Evolutionary conservation across 2,113 vertebrate genomes (phyloP).

Genomic region (Seriola quinqueradiata): DNA sequence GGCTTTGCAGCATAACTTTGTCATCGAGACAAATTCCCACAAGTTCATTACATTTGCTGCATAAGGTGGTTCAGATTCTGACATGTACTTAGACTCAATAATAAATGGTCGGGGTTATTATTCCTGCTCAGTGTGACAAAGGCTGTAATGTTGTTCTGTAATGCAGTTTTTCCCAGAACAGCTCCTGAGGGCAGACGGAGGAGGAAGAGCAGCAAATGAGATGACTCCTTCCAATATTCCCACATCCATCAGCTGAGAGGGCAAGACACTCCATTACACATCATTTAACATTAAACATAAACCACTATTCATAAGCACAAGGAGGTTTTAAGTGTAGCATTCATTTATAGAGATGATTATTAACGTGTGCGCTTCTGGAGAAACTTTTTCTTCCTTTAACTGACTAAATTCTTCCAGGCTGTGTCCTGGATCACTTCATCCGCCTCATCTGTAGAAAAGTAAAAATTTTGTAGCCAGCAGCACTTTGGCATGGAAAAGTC

Average conservation of each 20-base stretch:
- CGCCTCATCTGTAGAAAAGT: background rate
- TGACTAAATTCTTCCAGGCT: background rate
- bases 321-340: background rate
- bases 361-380: background rate
- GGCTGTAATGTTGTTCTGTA: constrained; percentile 11
- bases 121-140: constrained; percentile 13
- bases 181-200: constrained; percentile 20
- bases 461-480: background rate
- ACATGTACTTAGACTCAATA: constrained; percentile 26
- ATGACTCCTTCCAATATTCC: constrained; percentile 5
- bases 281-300: constrained; percentile 3
- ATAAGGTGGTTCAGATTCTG: constrained; percentile 16
- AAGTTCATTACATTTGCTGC: constrained; percentile 15
- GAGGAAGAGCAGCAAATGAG: constrained; percentile 9
- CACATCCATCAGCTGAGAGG: constrained; percentile 12
- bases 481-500: background rate
- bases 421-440: background rate
- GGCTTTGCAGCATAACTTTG: constrained; percentile 12
- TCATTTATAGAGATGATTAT: background rate
- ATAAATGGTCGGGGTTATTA: constrained; percentile 19
- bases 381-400: background rate
- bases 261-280: constrained; percentile 10
- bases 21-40: constrained; percentile 27
- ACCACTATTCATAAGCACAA: background rate
- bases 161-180: background rate